Percentiles rank a stretch among this genome's conserved stretches.
Conservation (phyloP, 2,797 vertebrate species). For the Chrosomus eos region DNA sequence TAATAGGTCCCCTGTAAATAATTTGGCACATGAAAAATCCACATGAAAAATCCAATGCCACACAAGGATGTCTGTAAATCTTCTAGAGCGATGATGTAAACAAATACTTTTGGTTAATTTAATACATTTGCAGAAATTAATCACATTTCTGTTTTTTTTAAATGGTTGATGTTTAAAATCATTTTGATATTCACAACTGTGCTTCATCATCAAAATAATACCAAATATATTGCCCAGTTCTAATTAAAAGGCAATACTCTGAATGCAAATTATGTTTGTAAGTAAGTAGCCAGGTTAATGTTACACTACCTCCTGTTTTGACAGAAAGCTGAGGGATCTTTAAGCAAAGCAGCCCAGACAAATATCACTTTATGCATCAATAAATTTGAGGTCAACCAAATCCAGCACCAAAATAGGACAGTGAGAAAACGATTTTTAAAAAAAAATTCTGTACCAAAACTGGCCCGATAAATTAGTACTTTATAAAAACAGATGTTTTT, state of each 20-base stretch:
- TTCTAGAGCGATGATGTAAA: neutral
- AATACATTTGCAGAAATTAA: neutral
- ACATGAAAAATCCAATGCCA: neutral
- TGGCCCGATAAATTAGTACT: slow-evolving; percentile 24
- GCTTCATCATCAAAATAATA: neutral
- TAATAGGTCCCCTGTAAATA: neutral
- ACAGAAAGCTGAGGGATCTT: slow-evolving; percentile 46
- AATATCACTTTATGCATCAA: slow-evolving; percentile 52
- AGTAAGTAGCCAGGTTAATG: slow-evolving; percentile 28
- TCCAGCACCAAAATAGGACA: slow-evolving; percentile 39
- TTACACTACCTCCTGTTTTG: slow-evolving; percentile 49
- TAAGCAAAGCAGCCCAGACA: slow-evolving; percentile 49
- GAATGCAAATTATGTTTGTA: slow-evolving; percentile 26
- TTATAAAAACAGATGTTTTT: neutral
- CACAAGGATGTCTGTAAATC: neutral
- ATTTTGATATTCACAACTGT: neutral
- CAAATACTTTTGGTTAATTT: neutral
- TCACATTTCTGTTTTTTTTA: too few relatives aligned
- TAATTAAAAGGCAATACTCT: neutral
- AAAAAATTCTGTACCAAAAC: slow-evolving; percentile 4
- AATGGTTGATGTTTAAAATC: neutral
- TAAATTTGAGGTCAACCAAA: slow-evolving; percentile 37
- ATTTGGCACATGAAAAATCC: neutral
- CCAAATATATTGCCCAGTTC: slow-evolving; percentile 31
- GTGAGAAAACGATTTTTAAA: neutral